Base-by-base conservation (phyloP, 2,797 vertebrate species). In the Channallabes apus region DNA sequence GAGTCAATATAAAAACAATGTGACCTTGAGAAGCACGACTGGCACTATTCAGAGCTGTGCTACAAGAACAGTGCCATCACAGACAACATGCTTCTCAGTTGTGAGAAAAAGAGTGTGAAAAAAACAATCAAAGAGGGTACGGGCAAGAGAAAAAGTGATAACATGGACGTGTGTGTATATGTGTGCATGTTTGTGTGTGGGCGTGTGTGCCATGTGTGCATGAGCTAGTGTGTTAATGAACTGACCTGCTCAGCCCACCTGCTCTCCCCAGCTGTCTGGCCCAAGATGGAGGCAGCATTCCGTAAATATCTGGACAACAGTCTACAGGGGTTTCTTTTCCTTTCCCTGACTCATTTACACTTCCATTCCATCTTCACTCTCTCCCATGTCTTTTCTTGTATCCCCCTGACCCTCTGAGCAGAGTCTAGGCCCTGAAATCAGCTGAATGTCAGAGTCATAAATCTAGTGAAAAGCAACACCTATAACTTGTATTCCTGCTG, bases 191-290 rank as follows among this genome's bases (percentile, higher is more conserved):
- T 85, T 77, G 84, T 38, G 72, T 86, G 85, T 87, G 84, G 83
- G 72, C 86, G 81, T 88, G 84, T 84, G 72, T 87, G 86, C 84
- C 85, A 85, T 88, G 84, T 87, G 79, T 88, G 87, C 87, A 89
- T 89, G 90, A 86, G 84, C 85, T 90, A 88, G 91, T 88, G 92
- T 92, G 92, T 94, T 94, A 94, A 94, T 94, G 93, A 94, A 92
- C 86, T 94, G 94, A 94, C 94, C 94, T 93, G 90, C 90, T 92
- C 92, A 92, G 90, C 93, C 93, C 93, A 94, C 93, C 93, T 94
- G 94, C 92, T 94, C 91, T 93, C 91, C 91, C 91, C 93, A 94
- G 92, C 91, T 94, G 93, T 91, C 89, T 88, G 65, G 90, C 86
- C 90, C 89, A 91, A 91, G 92, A 90, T 91, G 87, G 90, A 93